Percentiles rank a stretch among this genome's conserved stretches.
Evolutionary conservation across 2,113 vertebrate species (phyloP).

Genomic region (Engraulis encrasicolus): DNA sequence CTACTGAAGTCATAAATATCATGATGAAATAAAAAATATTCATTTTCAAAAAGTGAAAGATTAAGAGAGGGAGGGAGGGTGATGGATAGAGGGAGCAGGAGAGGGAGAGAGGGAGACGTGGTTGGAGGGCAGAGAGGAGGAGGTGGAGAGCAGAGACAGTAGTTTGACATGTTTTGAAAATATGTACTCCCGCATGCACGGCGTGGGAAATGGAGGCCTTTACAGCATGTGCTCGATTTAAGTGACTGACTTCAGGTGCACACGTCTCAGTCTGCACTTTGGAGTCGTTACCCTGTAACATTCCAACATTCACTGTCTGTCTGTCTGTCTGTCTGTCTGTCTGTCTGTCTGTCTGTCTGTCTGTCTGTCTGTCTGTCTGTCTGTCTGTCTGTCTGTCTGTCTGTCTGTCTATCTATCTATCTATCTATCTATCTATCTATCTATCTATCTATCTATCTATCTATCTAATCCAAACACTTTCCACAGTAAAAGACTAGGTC

Average conservation of each 20-base stretch:
- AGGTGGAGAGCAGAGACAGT: conserved; percentile 17
- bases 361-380: no score
- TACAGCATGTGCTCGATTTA: background rate
- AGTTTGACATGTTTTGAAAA: conserved; percentile 20
- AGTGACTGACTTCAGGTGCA: conserved; percentile 20
- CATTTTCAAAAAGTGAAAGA: no score
- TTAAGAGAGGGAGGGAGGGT: background rate
- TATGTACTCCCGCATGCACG: conserved; percentile 13
- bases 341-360: no score
- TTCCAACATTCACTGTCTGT: background rate
- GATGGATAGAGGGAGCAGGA: background rate
- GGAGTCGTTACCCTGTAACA: background rate
- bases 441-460: no score
- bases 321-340: no score
- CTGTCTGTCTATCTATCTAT: no score
- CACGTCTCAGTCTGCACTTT: background rate
- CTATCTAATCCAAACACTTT: no score
- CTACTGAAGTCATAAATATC: no score
- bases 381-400: no score
- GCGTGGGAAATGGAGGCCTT: background rate
- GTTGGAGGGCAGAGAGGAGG: conserved; percentile 17
- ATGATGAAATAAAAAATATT: no score
- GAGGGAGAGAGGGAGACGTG: background rate
- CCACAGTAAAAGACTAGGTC: no score
- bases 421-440: no score